Percentiles rank a stretch among this genome's conserved stretches.
Conservation (phyloP, 2,113 vertebrate genomes). For the Apeltes quadracus region DNA sequence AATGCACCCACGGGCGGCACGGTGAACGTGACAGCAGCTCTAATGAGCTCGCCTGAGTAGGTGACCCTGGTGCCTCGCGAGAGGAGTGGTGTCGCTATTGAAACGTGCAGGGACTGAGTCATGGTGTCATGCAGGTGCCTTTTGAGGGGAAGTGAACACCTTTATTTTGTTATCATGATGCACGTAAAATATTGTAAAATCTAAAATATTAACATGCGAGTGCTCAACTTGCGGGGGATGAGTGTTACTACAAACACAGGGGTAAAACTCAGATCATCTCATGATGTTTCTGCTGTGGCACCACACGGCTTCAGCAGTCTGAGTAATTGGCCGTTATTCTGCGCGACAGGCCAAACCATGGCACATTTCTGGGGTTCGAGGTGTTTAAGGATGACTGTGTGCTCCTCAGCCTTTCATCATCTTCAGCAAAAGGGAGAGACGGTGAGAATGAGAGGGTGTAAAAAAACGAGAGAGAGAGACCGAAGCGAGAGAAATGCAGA, state of each 20-base stretch:
- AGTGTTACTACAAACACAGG: neutral
- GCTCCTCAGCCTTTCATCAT: conserved; percentile 52
- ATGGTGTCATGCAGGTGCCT: conserved; percentile 68
- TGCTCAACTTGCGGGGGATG: neutral
- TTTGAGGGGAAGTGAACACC: conserved; percentile 25
- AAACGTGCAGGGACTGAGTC: conserved; percentile 69
- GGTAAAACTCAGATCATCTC: neutral
- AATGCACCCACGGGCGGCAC: conserved; percentile 66
- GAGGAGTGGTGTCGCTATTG: conserved; percentile 72
- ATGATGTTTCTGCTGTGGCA: conserved; percentile 15
- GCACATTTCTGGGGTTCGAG: conserved; percentile 55
- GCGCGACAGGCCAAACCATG: conserved; percentile 35
- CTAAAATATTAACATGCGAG: neutral
- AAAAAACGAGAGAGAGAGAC: conserved; percentile 21
- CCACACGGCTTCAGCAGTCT: conserved; percentile 34
- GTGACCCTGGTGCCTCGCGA: conserved; percentile 68
- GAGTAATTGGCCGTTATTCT: conserved; percentile 49
- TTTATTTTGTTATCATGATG: conserved; percentile 34
- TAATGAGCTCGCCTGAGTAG: conserved; percentile 75
- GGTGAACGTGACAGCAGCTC: conserved; percentile 72
- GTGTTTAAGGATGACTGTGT: conserved; percentile 54
- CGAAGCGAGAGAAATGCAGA: conserved; percentile 32
- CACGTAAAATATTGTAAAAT: too few relatives aligned
- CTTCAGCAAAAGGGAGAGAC: conserved; percentile 26
- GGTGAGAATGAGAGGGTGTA: conserved; percentile 26